Conservation (phyloP, 2,797 vertebrate genomes). For the Platalea minor region DNA sequence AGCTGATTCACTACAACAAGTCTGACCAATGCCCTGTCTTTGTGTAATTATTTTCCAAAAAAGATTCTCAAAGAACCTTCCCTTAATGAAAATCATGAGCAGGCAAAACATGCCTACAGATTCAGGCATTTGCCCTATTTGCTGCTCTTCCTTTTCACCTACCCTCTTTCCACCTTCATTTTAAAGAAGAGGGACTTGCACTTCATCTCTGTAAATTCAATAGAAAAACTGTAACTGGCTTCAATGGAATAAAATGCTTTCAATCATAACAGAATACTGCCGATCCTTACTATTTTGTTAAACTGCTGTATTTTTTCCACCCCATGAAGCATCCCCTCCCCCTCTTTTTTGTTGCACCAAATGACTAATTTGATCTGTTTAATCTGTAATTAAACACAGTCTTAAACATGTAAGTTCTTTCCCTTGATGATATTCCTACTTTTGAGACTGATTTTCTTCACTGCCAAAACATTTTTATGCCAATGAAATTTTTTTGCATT, state of each 20-base stretch:
- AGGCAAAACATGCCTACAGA: not conserved
- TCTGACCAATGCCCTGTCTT: not conserved
- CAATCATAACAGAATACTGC: not conserved
- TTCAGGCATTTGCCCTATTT: not conserved
- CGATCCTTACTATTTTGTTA: not conserved
- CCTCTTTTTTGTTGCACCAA: not conserved
- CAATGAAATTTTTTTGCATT: not conserved
- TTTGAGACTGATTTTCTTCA: not conserved
- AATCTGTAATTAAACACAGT: conserved; percentile 16
- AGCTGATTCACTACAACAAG: not conserved
- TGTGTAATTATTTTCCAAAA: not conserved
- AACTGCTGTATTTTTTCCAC: not conserved
- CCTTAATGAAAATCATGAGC: not conserved
- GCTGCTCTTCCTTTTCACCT: not conserved
- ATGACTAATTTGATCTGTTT: not conserved
- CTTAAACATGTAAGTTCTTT: not conserved
- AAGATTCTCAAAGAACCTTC: not conserved
- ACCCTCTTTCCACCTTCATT: not conserved
- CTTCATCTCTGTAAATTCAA: not conserved
- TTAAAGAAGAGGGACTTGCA: not conserved
- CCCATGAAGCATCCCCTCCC: not conserved
- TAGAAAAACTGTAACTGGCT: not conserved
- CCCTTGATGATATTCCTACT: not conserved
- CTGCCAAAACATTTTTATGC: not conserved
- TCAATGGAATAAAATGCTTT: not conserved